phyloP scores from a whole-genome alignment of 2,113 vertebrate species.

The Enhydra lutris region DNA sequence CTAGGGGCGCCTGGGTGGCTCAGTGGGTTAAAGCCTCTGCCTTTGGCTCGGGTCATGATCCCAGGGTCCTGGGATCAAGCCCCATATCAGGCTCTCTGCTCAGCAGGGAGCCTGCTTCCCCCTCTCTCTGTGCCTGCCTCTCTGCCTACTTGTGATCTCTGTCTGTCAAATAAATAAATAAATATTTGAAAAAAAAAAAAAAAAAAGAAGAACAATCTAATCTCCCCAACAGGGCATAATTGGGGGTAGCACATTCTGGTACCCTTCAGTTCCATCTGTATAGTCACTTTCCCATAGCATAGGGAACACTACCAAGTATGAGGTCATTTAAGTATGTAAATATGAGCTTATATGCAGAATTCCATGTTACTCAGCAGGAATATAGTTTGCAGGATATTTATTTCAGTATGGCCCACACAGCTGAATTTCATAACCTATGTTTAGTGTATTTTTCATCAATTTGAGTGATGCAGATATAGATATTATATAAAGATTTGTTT shows the following conservation, averaged over 20 bases:
- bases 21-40: too few relatives aligned
- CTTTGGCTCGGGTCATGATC: too few relatives aligned
- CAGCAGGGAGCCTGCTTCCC: too few relatives aligned
- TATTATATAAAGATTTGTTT: not conserved
- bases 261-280: not conserved
- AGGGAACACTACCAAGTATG: fast-evolving
- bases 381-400: not conserved
- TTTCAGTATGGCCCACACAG: not conserved
- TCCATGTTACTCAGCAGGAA: not conserved
- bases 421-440: not conserved
- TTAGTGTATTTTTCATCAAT: not conserved
- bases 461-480: not conserved
- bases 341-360: not conserved
- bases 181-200: too few relatives aligned
- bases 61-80: too few relatives aligned
- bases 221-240: not conserved
- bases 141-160: too few relatives aligned
- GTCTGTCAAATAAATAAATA: too few relatives aligned
- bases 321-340: too few relatives aligned
- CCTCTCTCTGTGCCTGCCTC: too few relatives aligned
- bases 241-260: not conserved
- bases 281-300: not conserved
- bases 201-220: not conserved
- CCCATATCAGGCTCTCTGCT: too few relatives aligned
- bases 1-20: too few relatives aligned